Conservation (phyloP, 2,888 invertebrate species). For the Tachystola acroxantha region DNA sequence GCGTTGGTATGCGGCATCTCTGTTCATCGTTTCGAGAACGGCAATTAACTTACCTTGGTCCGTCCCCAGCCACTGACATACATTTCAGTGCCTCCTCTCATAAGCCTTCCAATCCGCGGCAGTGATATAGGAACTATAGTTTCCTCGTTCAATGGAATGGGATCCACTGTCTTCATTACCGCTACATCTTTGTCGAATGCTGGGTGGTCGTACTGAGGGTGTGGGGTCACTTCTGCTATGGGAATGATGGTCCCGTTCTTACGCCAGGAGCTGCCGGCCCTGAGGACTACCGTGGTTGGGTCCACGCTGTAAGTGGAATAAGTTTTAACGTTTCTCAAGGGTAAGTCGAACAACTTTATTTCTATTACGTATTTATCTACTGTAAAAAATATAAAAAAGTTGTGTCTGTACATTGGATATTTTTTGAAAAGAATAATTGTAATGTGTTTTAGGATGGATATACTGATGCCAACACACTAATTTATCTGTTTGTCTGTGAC, state of each 20-base stretch:
- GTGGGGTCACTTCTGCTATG: slow-evolving; percentile 54
- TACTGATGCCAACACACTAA: too few species aligned
- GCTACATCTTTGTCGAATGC: slow-evolving; percentile 63
- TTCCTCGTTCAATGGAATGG: slow-evolving; percentile 43
- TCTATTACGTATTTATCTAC: too few species aligned
- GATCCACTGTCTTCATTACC: slow-evolving; percentile 53
- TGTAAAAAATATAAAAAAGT: too few species aligned
- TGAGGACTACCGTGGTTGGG: slow-evolving; percentile 51
- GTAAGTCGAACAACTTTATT: too few species aligned
- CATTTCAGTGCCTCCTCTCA: slow-evolving; percentile 35
- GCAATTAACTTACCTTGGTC: slow-evolving; percentile 34
- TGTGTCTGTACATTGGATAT: too few species aligned
- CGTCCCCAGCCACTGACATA: slow-evolving; percentile 65
- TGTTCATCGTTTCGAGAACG: too few species aligned
- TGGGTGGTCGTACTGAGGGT: slow-evolving; percentile 55
- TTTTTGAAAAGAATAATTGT: too few species aligned
- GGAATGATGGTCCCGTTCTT: slow-evolving; percentile 62
- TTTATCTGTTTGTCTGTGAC: too few species aligned
- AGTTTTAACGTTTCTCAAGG: too few species aligned
- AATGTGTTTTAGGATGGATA: too few species aligned
- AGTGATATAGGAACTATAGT: slow-evolving; percentile 45
- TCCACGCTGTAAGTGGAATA: slow-evolving; percentile 39
- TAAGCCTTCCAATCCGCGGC: slow-evolving; percentile 28
- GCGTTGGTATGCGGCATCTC: too few species aligned
- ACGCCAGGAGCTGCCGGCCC: slow-evolving; percentile 63